Base-by-base conservation (phyloP, 2,797 vertebrate species). In the Peromyscus attwateri region DNA sequence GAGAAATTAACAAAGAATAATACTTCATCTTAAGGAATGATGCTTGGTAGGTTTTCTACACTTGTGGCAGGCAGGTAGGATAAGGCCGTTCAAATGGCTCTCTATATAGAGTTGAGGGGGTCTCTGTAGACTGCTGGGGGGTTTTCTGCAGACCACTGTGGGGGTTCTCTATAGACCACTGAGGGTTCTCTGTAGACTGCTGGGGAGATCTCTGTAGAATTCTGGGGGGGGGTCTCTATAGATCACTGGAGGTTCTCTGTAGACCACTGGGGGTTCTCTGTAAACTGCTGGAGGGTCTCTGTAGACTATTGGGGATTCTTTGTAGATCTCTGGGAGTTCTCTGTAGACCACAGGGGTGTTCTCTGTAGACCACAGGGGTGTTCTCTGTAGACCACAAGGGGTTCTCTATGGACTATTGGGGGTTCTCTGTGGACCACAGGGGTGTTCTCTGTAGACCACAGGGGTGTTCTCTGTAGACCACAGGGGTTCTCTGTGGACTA, bases 11-110 rank as follows among this genome's bases (percentile, higher is more conserved):
- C 52, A 71, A 76, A 31, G 27, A 87, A 16, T 43, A 73, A n/a
- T 75, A 55, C 66, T 92, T 92, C 43, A 29, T 66, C 37, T 43
- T 76, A 71, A 96, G 16, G 49, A 88, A 71, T 80, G 37, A 83
- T 40, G 70, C 83, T 95, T 27, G 79, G 31, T 66, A 75, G 62
- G n/a, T 62, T 81, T 87, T 87, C 55, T 79, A 43, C 1, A 19
- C 70, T 66, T 21, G 49, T 76, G 64, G 40, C 25, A 91, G 64
- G 34, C 27, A 87, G 46, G 40, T 46, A 55, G 34, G 66, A 29
- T 34, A 66, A 68, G 73, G 21, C 55, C 76, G n/a, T 34, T 60
- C 9, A 52, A 87, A 19, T 85, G 23, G 16, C 82, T 62, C 91
- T 95, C 80, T 64, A 0, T 31, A 75, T 76, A 87, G 46, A 0